Evolutionary conservation across 2,113 vertebrate species (phyloP).

Genomic region (Melanerpes formicivorus): DNA sequence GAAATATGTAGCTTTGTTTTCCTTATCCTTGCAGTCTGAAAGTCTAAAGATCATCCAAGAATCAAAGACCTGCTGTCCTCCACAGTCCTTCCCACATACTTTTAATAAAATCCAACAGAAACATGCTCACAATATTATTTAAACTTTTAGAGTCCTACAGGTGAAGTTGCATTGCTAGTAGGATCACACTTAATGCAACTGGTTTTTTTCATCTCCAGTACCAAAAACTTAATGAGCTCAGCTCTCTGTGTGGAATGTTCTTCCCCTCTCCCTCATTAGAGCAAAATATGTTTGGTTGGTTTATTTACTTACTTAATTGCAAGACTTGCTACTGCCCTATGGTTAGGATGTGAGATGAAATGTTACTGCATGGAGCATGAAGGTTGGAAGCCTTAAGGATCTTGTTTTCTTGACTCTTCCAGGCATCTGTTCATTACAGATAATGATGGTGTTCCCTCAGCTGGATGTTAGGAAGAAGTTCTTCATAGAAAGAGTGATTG

Average conservation of each 20-base stretch:
- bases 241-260: fast-evolving
- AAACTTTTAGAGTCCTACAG: neutral
- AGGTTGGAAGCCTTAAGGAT: too few relatives aligned
- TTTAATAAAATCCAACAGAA: neutral
- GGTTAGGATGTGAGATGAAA: too few relatives aligned
- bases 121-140: neutral
- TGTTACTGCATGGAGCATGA: too few relatives aligned
- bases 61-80: neutral
- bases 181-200: neutral
- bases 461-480: too few relatives aligned
- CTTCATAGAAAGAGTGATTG: too few relatives aligned
- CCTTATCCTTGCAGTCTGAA: neutral
- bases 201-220: neutral
- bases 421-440: too few relatives aligned
- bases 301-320: too few relatives aligned
- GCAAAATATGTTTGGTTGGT: neutral
- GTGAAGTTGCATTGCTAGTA: neutral
- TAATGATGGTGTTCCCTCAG: too few relatives aligned
- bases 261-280: neutral
- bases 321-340: too few relatives aligned
- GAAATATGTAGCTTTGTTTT: neutral
- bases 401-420: too few relatives aligned
- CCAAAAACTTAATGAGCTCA: neutral
- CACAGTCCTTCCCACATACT: neutral
- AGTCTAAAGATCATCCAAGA: conserved; percentile 10